These are phyloP conservation scores for Catostylus mosaicus DNA, from an alignment of 30 jellyfish, hydroid and myxozoan species.

Conservation along the genomic window DNA sequence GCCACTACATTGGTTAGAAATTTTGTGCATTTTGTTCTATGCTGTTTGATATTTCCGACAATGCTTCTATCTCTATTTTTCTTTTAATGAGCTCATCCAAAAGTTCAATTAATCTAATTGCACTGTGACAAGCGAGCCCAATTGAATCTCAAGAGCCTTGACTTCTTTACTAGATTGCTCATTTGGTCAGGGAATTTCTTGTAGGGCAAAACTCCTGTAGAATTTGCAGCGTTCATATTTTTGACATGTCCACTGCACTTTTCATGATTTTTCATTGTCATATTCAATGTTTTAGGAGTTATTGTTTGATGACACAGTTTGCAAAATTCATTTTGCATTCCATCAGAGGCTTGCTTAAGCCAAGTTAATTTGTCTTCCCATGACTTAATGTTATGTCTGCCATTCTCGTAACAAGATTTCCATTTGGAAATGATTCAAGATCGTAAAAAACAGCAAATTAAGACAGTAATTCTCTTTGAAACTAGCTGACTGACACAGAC, in stretches of 20 bases:
- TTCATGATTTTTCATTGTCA: neutral
- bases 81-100: conserved; percentile 49
- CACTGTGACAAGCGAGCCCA: conserved; percentile 70
- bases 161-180: conserved; percentile 31
- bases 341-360: conserved; percentile 55
- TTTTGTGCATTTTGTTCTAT: conserved; percentile 60
- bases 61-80: conserved; percentile 48
- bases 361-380: conserved; percentile 54
- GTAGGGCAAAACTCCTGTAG: conserved; percentile 3
- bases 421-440: too few species aligned
- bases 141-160: conserved; percentile 22
- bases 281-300: conserved; percentile 29
- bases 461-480: too few species aligned
- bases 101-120: conserved; percentile 61
- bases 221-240: conserved; percentile 18
- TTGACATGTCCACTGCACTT: neutral
- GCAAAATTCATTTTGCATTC: conserved; percentile 33
- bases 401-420: conserved; percentile 45
- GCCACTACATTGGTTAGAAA: conserved; percentile 56
- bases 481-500: too few species aligned
- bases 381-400: conserved; percentile 24
- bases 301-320: conserved; percentile 45
- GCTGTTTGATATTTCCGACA: conserved; percentile 43
- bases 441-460: too few species aligned
- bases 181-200: conserved; percentile 11